Evolutionary conservation across 2,888 invertebrate species (phyloP).

Genomic region (Andrena bicolor): DNA sequence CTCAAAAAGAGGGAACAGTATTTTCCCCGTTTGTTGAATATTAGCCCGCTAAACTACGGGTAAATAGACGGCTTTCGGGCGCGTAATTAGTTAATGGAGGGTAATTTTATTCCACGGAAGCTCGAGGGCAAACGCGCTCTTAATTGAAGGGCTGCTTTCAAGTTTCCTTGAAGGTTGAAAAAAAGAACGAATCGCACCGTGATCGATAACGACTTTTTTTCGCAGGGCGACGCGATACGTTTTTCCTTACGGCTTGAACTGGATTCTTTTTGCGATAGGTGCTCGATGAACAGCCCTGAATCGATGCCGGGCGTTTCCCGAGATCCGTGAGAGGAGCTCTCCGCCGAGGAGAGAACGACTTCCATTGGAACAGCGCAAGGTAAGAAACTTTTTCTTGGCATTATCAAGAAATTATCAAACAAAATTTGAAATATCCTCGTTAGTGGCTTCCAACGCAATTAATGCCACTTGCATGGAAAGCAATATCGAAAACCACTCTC

Average conservation of each 20-base stretch:
- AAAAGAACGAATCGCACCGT: conserved; percentile 8
- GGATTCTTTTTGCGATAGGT: neutral
- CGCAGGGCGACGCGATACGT: neutral
- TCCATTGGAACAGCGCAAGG: neutral
- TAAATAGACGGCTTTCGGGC: neutral
- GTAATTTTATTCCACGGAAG: conserved; percentile 1
- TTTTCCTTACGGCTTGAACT: too few relatives aligned
- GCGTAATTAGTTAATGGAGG: conserved; percentile 32
- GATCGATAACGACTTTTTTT: conserved; percentile 1
- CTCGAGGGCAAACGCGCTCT: neutral
- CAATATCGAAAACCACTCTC: conserved; percentile 19
- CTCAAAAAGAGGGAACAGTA: neutral
- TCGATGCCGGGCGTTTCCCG: neutral
- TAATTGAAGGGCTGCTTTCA: conserved; percentile 8
- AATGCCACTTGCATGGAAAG: neutral
- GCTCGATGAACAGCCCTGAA: neutral
- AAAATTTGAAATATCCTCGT: conserved; percentile 10
- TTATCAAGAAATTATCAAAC: neutral
- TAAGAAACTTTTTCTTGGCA: neutral
- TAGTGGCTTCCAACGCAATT: neutral
- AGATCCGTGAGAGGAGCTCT: neutral
- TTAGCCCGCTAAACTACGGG: neutral
- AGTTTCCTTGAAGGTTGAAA: conserved; percentile 1
- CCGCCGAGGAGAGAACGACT: neutral
- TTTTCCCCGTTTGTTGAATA: neutral